Evolutionary conservation across 2,113 vertebrate genomes (phyloP).

Genomic region (Oncorhynchus clarkii): DNA sequence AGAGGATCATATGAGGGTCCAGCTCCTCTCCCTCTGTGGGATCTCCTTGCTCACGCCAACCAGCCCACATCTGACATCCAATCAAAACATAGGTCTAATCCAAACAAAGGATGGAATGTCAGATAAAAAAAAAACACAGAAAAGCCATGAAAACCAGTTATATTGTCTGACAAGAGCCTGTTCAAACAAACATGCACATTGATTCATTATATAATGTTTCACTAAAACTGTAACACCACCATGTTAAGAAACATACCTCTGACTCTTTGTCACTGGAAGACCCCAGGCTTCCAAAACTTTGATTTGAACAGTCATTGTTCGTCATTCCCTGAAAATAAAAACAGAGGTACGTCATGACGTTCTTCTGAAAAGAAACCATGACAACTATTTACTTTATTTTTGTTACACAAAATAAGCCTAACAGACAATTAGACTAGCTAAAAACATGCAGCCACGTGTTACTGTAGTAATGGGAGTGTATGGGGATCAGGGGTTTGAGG

Average conservation of each 20-base stretch:
- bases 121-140: neutral
- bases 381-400: neutral
- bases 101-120: constrained; percentile 4
- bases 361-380: neutral
- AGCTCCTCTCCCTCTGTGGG: neutral
- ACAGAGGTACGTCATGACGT: constrained; percentile 14
- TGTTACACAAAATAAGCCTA: neutral
- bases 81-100: neutral
- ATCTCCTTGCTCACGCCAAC: neutral
- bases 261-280: constrained; percentile 98
- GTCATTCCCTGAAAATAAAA: constrained; percentile 84
- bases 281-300: constrained; percentile 97
- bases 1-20: neutral
- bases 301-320: constrained; percentile 99
- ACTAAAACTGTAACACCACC: neutral
- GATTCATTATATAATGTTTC: neutral
- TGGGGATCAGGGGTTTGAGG: neutral
- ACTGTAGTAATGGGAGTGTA: neutral
- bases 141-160: neutral
- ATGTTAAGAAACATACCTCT: constrained; percentile 77
- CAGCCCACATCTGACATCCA: neutral
- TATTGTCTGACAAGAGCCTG: neutral
- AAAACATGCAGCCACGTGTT: neutral
- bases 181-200: neutral
- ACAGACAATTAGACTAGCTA: neutral